Evolutionary conservation across 2,113 vertebrate genomes (phyloP).

Genomic region (Diphyllodes magnificus): DNA sequence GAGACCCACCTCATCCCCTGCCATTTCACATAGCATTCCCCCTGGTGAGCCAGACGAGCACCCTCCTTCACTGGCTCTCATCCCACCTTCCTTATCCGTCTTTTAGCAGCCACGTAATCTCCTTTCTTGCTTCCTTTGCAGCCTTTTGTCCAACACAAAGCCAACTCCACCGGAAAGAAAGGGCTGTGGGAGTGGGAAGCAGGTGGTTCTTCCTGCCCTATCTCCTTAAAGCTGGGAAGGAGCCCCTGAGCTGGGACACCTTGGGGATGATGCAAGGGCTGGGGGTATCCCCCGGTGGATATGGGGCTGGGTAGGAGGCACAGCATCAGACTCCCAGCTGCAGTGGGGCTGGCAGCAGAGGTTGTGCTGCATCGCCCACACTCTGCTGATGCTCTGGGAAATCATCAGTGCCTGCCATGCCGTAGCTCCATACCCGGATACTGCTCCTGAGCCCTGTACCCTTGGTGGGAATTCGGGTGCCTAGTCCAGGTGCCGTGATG

Average conservation of each 20-base stretch:
- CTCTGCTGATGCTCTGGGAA: fast-evolving
- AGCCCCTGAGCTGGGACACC: background rate
- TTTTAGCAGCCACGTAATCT: slow-evolving; percentile 31
- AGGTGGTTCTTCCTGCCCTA: background rate
- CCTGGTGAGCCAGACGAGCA: fast-evolving
- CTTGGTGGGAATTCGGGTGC: background rate
- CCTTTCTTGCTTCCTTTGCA: background rate
- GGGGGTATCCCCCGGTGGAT: background rate
- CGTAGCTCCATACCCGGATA: background rate
- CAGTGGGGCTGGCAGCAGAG: background rate
- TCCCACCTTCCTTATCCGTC: background rate
- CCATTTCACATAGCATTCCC: background rate
- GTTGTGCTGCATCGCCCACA: fast-evolving
- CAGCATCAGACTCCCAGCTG: fast-evolving
- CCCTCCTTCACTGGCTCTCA: background rate
- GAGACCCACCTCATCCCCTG: background rate
- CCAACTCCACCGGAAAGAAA: background rate
- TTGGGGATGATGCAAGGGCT: background rate
- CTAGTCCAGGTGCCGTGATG: background rate
- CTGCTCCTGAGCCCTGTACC: background rate
- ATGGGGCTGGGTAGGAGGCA: background rate
- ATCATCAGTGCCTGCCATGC: background rate
- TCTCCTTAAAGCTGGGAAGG: background rate
- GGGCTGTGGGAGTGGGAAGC: background rate
- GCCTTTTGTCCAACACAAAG: slow-evolving; percentile 3